Percentiles rank a stretch among this genome's conserved stretches.
phyloP scores from a whole-genome alignment of 2,113 vertebrate genomes.

The Gnathonemus echidnorhynchus region DNA sequence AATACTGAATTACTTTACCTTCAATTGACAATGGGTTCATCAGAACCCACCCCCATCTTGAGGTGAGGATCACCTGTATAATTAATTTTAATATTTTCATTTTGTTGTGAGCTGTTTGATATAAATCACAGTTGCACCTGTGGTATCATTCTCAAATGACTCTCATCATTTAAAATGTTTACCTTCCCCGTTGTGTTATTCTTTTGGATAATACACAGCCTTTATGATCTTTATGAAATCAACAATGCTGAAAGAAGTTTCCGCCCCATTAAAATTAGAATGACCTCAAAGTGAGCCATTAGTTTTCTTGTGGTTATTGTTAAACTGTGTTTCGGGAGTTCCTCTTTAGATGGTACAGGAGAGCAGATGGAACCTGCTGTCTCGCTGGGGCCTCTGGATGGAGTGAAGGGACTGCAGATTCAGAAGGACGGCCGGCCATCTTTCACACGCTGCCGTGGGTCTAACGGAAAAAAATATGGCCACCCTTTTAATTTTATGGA shows the following conservation, averaged over 20 bases:
- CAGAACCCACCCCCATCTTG: not conserved
- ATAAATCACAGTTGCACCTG: not conserved
- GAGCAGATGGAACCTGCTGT: constrained; percentile 52
- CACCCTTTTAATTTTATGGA: not conserved
- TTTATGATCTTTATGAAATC: not conserved
- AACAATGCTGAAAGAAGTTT: not conserved
- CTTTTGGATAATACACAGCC: not conserved
- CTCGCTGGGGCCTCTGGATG: constrained; percentile 29
- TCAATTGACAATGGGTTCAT: not conserved
- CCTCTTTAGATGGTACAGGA: constrained; percentile 33
- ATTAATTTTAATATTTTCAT: not conserved
- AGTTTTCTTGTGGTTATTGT: not conserved
- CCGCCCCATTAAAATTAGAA: not conserved
- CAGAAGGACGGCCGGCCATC: not conserved
- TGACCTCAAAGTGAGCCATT: not conserved
- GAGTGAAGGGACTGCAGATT: not conserved
- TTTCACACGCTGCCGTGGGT: not conserved
- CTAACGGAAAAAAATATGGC: not conserved
- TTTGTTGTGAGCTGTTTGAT: not conserved
- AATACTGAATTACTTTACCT: not conserved
- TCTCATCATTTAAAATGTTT: not conserved
- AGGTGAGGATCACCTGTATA: not conserved
- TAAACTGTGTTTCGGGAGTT: not conserved
- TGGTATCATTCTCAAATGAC: not conserved
- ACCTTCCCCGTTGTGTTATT: not conserved